A percentile compares a stretch with the other conserved stretches of the same genome.
Evolutionary conservation across 1,140 invertebrate genomes (phyloP).

Genomic region (Temnothorax nylanderi): DNA sequence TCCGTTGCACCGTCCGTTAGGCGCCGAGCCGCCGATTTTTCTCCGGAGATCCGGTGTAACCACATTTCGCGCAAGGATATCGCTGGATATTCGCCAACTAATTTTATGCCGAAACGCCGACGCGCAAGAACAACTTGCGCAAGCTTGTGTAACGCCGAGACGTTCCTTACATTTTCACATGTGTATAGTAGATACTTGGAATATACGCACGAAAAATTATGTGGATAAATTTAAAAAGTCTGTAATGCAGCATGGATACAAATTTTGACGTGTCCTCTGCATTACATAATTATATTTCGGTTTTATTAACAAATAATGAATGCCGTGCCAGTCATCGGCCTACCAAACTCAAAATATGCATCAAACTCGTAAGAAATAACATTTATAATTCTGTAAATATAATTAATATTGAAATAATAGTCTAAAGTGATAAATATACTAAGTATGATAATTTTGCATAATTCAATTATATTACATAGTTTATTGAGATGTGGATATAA

Average conservation of each 20-base stretch:
- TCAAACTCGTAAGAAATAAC: too few relatives aligned
- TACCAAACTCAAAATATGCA: too few relatives aligned
- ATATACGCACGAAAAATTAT: not conserved
- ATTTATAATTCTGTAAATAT: too few relatives aligned
- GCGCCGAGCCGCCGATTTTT: not conserved
- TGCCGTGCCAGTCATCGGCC: too few relatives aligned
- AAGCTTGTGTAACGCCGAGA: not conserved
- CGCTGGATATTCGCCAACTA: not conserved
- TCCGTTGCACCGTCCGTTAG: slow-evolving; percentile 25
- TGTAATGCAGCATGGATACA: not conserved
- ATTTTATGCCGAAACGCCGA: not conserved
- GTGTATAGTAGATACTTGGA: not conserved
- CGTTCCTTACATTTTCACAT: not conserved
- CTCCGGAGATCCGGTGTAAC: not conserved
- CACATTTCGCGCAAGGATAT: not conserved
- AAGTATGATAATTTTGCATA: too few relatives aligned
- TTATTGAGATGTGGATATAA: too few relatives aligned
- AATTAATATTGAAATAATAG: too few relatives aligned
- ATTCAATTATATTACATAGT: too few relatives aligned
- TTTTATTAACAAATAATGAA: too few relatives aligned
- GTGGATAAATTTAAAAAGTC: not conserved
- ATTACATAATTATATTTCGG: not conserved
- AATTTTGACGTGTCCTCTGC: not conserved
- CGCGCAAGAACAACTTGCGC: not conserved
- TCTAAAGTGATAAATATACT: too few relatives aligned